These are phyloP conservation scores for Amblyopsis rosae DNA, from an alignment of 2,113 vertebrate species.

Conservation along the genomic window DNA sequence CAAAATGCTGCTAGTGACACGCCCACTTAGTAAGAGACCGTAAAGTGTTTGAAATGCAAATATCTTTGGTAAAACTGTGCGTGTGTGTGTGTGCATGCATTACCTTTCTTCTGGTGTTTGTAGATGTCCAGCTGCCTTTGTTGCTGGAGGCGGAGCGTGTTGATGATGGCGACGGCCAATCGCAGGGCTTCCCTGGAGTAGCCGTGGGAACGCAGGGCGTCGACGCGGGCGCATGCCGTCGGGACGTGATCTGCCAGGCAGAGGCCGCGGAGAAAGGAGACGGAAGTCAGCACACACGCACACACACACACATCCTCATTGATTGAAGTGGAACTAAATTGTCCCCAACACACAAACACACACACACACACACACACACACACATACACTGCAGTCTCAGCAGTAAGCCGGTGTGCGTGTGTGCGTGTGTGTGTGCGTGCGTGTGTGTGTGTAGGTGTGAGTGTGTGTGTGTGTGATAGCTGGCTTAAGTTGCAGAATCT, in stretches of 20 bases:
- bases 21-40: too few species aligned
- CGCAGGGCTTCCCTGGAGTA: constrained; percentile 96
- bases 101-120: constrained; percentile 99
- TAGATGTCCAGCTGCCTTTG: constrained; percentile 97
- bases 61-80: background rate
- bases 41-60: too few species aligned
- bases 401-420: constrained; percentile 37
- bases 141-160: constrained; percentile 94
- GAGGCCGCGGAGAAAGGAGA: constrained; percentile 5
- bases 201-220: constrained; percentile 94
- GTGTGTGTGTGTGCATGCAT: constrained; percentile 11
- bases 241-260: constrained; percentile 89
- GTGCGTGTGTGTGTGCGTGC: background rate
- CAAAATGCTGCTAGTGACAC: too few species aligned
- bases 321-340: background rate
- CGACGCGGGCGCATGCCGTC: constrained; percentile 94
- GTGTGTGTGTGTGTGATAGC: constrained; percentile 39
- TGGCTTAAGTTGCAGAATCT: constrained; percentile 72
- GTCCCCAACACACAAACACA: background rate
- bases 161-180: constrained; percentile 95
- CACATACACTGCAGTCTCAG: constrained; percentile 50
- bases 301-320: constrained; percentile 1
- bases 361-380: constrained; percentile 12
- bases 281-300: constrained; percentile 20
- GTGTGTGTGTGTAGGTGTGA: too few species aligned